Evolutionary conservation across 1,140 invertebrate species (phyloP).

Genomic region (Alviniconcha marisindica): DNA sequence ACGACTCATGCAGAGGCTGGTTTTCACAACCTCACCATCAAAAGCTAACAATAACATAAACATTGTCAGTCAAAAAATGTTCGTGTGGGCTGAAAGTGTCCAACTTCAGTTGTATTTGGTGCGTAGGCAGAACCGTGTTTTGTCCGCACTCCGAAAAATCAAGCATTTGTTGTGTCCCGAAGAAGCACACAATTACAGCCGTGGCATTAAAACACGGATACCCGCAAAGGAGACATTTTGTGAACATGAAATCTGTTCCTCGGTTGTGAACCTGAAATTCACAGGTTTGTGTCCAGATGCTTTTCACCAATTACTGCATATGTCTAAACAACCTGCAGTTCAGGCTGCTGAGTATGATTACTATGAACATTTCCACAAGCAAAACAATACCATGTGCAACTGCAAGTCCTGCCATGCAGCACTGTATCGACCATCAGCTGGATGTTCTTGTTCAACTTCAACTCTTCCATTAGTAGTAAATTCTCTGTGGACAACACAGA

Average conservation of each 20-base stretch:
- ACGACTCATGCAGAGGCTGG: not conserved
- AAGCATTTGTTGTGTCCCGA: slow-evolving; percentile 4
- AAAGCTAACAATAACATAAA: not conserved
- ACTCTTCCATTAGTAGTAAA: not conserved
- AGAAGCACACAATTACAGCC: not conserved
- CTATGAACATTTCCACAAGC: too few relatives aligned
- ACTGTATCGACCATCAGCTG: too few relatives aligned
- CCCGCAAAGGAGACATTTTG: not conserved
- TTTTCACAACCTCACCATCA: not conserved
- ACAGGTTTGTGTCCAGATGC: not conserved
- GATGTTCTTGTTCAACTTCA: not conserved
- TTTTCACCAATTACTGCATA: not conserved
- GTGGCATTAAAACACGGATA: not conserved
- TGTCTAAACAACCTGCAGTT: not conserved
- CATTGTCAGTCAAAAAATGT: not conserved
- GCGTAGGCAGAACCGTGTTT: not conserved
- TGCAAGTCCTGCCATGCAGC: too few relatives aligned
- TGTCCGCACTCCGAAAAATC: not conserved
- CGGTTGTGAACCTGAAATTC: not conserved
- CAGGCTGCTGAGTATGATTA: too few relatives aligned
- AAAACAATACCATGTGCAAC: too few relatives aligned
- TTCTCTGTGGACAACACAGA: not conserved
- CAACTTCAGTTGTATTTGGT: not conserved
- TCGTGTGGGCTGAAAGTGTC: not conserved
- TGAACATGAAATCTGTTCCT: not conserved